These are phyloP conservation scores for Clitarchus hookeri DNA, from an alignment of 2,888 invertebrate genomes.

Conservation along the genomic window DNA sequence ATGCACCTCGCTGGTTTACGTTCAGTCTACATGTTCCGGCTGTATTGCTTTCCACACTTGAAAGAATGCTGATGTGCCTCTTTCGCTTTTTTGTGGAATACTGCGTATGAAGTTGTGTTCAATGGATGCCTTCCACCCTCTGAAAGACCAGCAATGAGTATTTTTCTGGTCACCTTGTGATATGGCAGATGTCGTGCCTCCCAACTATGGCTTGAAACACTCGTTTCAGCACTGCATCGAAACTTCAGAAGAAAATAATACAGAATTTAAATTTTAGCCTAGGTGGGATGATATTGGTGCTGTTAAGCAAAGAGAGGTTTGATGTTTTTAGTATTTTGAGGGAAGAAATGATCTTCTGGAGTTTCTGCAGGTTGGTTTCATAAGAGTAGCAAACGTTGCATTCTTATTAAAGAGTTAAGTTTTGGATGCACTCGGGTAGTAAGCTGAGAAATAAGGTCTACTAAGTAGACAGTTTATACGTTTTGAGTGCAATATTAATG, in stretches of 20 bases:
- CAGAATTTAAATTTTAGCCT: neutral
- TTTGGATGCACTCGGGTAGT: neutral
- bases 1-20: neutral
- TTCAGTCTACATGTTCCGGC: neutral
- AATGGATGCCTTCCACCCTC: neutral
- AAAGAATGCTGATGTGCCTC: neutral
- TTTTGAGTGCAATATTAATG: conserved; percentile 10
- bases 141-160: neutral
- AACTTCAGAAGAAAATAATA: neutral
- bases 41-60: neutral
- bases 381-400: neutral
- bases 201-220: neutral
- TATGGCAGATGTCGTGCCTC: neutral
- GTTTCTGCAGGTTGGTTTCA: neutral
- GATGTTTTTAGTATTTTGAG: neutral
- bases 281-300: neutral
- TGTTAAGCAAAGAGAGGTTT: neutral
- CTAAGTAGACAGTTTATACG: neutral
- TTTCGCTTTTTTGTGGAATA: neutral
- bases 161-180: neutral
- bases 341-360: neutral
- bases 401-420: neutral
- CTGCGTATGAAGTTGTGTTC: neutral
- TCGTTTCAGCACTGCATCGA: neutral
- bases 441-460: neutral